Evolutionary conservation across 1,140 invertebrate genomes (phyloP).

Genomic region (Caenorhabditis briggsae): DNA sequence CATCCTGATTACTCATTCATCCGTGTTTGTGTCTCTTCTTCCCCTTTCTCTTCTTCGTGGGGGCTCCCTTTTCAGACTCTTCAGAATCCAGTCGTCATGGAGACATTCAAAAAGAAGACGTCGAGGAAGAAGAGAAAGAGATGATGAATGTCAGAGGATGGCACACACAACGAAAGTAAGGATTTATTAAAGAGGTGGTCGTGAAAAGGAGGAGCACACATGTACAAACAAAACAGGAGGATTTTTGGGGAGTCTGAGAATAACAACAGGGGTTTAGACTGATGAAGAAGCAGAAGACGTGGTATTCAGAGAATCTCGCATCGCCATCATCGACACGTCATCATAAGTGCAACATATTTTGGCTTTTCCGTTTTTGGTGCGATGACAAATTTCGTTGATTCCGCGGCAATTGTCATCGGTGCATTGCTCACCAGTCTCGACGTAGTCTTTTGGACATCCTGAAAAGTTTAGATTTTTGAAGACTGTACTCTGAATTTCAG

Average conservation of each 20-base stretch:
- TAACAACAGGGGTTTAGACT: not conserved
- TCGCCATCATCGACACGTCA: slow-evolving; percentile 45
- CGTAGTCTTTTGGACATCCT: slow-evolving; percentile 72
- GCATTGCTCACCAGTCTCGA: slow-evolving; percentile 71
- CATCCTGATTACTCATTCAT: slow-evolving; percentile 53
- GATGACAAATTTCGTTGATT: slow-evolving; percentile 66
- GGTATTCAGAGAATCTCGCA: not conserved
- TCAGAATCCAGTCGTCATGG: slow-evolving; percentile 48
- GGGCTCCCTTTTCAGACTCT: not conserved
- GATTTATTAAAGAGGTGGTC: slow-evolving; percentile 46
- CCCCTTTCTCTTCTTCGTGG: not conserved
- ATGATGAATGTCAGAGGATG: not conserved
- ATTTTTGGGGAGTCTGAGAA: not conserved
- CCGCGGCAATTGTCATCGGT: slow-evolving; percentile 61
- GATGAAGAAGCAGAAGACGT: not conserved
- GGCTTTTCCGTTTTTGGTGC: slow-evolving; percentile 67
- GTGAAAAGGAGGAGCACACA: not conserved
- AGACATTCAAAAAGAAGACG: not conserved
- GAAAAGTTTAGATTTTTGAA: slow-evolving; percentile 46
- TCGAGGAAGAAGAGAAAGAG: not conserved
- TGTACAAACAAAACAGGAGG: slow-evolving; percentile 31
- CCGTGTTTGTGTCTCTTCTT: not conserved
- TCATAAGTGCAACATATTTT: slow-evolving; percentile 69
- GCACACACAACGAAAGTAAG: slow-evolving; percentile 22
- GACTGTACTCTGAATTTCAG: too few species aligned